Percentiles rank a stretch among this genome's conserved stretches.
Conservation (phyloP, 2,888 invertebrate species). For the Cremastobaeus sp. region DNA sequence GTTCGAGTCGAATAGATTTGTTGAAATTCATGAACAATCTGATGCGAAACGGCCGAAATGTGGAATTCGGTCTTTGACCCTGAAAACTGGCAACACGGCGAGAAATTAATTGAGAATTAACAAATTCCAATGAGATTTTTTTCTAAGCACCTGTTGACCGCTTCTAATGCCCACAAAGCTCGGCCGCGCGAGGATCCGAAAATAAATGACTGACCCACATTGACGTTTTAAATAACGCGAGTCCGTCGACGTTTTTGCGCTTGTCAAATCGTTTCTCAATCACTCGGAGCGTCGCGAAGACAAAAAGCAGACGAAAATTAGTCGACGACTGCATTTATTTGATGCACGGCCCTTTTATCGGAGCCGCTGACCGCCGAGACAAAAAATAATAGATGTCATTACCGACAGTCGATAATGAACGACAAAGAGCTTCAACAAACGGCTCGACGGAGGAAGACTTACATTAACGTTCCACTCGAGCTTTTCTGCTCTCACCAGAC, state of each 20-base stretch:
- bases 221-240: slow-evolving; percentile 54
- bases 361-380: slow-evolving; percentile 58
- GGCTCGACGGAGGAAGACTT: slow-evolving; percentile 28
- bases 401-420: slow-evolving; percentile 70
- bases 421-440: slow-evolving; percentile 20
- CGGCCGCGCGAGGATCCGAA: slow-evolving; percentile 38
- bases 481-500: background rate
- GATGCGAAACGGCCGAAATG: no score
- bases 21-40: no score
- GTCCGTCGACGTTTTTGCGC: slow-evolving; percentile 13
- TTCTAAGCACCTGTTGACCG: slow-evolving; percentile 29
- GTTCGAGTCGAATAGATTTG: no score
- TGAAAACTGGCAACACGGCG: no score
- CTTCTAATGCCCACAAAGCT: slow-evolving; percentile 13
- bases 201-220: slow-evolving; percentile 60
- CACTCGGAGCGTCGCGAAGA: slow-evolving; percentile 3
- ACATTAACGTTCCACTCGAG: slow-evolving; percentile 46
- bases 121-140: no score
- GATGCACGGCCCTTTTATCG: slow-evolving; percentile 35
- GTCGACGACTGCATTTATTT: background rate
- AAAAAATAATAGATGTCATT: slow-evolving; percentile 74
- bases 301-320: slow-evolving; percentile 29
- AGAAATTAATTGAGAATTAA: no score
- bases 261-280: slow-evolving; percentile 43
- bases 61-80: no score